Base-by-base conservation (phyloP, 2,113 vertebrate genomes). In the Erythrocercus mccallii region DNA sequence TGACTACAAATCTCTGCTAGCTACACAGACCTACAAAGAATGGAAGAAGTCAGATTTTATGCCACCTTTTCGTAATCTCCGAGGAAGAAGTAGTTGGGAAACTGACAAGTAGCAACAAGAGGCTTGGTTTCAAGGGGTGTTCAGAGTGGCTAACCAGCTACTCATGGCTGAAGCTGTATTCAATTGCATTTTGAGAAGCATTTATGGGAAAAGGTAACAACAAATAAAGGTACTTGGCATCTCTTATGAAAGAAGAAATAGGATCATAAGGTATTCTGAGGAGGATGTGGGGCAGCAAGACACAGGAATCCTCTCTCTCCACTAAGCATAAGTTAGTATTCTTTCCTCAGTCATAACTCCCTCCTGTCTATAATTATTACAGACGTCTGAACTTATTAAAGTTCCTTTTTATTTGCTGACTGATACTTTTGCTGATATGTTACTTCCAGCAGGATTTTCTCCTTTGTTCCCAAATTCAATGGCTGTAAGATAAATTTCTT, bases 61-160 rank as follows among this genome's bases (percentile, higher is more conserved):
- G 7, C 18, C n/a, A 66, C 6, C 1, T 51, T 78, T 31, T 66
- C 27, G 30, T 37, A 31, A 68, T 57, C 13, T 74, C 11, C 31
- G 23, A 33, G 14, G 8, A 74, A 57, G 28, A 60, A 50, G 11
- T 22, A 11, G 9, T 12, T 62, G 47, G 24, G n/a, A 80, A 82
- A 68, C 12, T 0, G 0, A 23, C 15, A 61, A 57, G 9, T 7
- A 64, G 22, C 16, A 38, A 7, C 4, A n/a, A 30, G 30, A 86
- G 9, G 18, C 4, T 47, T 62, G 12, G 7, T 53, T 79, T 79
- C 24, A 48, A 71, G 47, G 61, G 54, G 27, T 15, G n/a, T 57
- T 47, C 4, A 19, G 17, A 42, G 31, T 19, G 48, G 2, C 3
- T 57, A 20, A 20, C 8, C 15, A 86, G 53, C 37, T 44, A 18